phyloP scores from a whole-genome alignment of 64 coral and sea anemone species.

The Montipora efflorescens region DNA sequence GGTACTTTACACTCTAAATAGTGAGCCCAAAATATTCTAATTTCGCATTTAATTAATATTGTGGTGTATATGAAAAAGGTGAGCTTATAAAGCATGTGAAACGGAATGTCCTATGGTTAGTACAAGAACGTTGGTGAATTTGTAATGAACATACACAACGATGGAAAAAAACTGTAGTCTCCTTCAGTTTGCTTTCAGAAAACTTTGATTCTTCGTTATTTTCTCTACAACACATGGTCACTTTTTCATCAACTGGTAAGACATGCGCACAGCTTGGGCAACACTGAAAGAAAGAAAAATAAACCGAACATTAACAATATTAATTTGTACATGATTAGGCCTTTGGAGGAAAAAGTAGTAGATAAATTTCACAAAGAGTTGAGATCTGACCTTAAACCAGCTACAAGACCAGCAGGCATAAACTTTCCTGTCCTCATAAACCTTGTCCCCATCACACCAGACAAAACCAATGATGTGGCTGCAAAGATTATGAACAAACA shows the following conservation, averaged over 20 bases:
- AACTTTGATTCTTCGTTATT: background rate
- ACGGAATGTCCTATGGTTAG: too few relatives aligned
- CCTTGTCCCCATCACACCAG: conserved; percentile 91
- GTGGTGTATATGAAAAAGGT: too few relatives aligned
- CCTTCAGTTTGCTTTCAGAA: too few relatives aligned
- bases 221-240: background rate
- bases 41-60: too few relatives aligned
- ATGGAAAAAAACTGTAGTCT: too few relatives aligned
- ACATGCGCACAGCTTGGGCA: conserved; percentile 78
- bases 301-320: background rate
- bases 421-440: conserved; percentile 88
- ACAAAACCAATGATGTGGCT: conserved; percentile 91
- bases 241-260: conserved; percentile 71
- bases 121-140: too few relatives aligned
- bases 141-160: too few relatives aligned
- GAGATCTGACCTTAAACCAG: conserved; percentile 76
- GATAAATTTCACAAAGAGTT: background rate
- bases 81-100: too few relatives aligned
- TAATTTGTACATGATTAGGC: too few relatives aligned
- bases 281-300: conserved; percentile 59
- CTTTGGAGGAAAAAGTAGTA: background rate
- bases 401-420: conserved; percentile 94
- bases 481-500: background rate
- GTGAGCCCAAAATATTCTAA: too few relatives aligned
- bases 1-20: too few relatives aligned